Evolutionary conservation across 2,113 vertebrate species (phyloP).

Genomic region (Vulpes lagopus): DNA sequence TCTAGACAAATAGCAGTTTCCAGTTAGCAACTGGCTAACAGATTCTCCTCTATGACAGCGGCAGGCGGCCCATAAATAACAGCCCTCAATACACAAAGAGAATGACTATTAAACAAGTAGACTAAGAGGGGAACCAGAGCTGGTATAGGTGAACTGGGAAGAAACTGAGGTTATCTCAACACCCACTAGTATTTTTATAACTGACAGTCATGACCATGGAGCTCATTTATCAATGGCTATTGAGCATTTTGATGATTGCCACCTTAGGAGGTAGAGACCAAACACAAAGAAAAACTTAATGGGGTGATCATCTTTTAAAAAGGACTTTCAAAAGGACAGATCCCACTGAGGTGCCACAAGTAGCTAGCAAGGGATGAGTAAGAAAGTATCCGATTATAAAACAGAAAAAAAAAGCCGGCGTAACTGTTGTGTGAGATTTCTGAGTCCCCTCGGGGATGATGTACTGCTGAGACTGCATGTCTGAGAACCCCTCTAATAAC

Average conservation of each 20-base stretch:
- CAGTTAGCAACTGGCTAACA: neutral
- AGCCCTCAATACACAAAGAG: neutral
- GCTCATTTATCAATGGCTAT: neutral
- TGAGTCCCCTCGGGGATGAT: neutral
- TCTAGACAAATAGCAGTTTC: neutral
- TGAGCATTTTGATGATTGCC: neutral
- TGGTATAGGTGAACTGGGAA: neutral
- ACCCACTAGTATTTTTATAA: neutral
- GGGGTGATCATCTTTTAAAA: neutral
- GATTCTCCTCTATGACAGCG: accelerated
- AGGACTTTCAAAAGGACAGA: neutral
- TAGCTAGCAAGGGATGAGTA: neutral
- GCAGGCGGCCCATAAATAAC: neutral
- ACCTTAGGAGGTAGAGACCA: neutral
- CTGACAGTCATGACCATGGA: accelerated
- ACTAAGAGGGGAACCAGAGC: neutral
- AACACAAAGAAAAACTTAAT: neutral
- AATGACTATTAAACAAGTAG: accelerated
- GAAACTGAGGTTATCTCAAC: neutral
- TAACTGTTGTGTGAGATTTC: neutral
- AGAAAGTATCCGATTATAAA: neutral
- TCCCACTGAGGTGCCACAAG: neutral
- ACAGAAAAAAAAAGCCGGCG: neutral
- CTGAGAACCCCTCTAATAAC: neutral
- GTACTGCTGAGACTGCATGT: neutral